Base-by-base conservation (phyloP, 92 coral and sea anemone genomes). In the Nematostella vectensis region DNA sequence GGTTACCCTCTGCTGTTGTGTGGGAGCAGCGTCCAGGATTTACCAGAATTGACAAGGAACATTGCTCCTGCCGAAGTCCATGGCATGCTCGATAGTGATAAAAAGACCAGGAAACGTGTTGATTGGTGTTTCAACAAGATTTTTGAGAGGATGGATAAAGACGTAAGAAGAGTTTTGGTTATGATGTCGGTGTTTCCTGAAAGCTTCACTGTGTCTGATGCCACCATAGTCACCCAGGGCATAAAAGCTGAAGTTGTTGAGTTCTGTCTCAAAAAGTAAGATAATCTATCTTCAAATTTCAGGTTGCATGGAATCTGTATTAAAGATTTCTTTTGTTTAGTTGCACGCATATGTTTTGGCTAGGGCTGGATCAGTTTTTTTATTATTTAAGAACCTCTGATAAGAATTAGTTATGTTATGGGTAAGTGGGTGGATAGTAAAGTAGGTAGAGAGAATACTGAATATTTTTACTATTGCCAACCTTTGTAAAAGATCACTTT, bases 1-100 rank as follows among this genome's bases (percentile, higher is more conserved):
- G 80, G 68, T 10, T 55, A 54, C 38, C 80, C 80, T 1, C 42
- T 63, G 47, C 53, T 56, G 8, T 16, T 74, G 3, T 64, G 68
- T 31, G 21, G 54, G 50, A 61, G 58, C 15, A n/a, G 29, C 11
- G 58, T 57, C 4, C n/a, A 45, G 36, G 62, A 47, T n/a, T 59
- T 45, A 37, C 56, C 57, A 12, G 0, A 26, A 11, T 23, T 1
- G 4, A 20, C 63, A 4, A 18, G 57, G n/a, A 31, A 55, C 4
- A 65, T 49, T 17, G 50, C 73, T 0, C 67, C 71, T 8, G 50
- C 15, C 1, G 15, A 49, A 11, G 24, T 64, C 11, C 17, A 40
- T 45, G 31, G 28, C 31, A n/a, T 63, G 2, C 57, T 72, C 37
- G 0, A 4, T 39, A 29, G 58, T 28, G 24, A 50, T 1, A 29